Evolutionary conservation across 2,797 vertebrate species (phyloP), one percentile per base, ranked within the genome.

Genomic region (Margarornis squamiger): DNA sequence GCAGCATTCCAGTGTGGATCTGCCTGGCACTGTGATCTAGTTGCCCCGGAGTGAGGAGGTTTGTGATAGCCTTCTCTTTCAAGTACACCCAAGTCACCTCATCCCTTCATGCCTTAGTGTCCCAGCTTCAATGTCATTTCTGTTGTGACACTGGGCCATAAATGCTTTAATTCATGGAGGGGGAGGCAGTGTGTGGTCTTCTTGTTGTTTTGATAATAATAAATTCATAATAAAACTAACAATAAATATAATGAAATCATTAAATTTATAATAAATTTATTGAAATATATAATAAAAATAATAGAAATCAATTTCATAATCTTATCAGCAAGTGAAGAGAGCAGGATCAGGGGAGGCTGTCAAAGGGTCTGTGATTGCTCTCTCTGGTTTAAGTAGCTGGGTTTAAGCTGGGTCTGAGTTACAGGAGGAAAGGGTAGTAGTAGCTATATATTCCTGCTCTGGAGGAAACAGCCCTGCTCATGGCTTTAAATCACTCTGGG

Each of bases 401-500:
- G 17, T 57, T 81, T 24, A 49, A 52, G n/a, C 43, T n/a, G 27
- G 26, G 7, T 24, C 39, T 67, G 85, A 73, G 39, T 9, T 65
- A 21, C 2, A 89, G 34, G 43, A 88, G 72, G 43, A 45, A 36
- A 78, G 45, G 68, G 45, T 38, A 63, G 36, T 10, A 82, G 48
- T 6, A 78, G 52, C 74, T 92, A 48, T 48, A 23, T 41, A 11
- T 54, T 59, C 39, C 63, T 83, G 80, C 54, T 92, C 74, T 52
- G 86, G 59, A 86, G 92, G 90, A 67, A 88, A 81, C 49, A 92
- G 46, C 70, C 66, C 74, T 91, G 76, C 92, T 93, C 91, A 8
- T 70, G 93, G 66, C 70, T 88, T 96, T 81, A 82, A 96, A 96
- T 92, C 95, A 80, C 78, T 95, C 94, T 41, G 59, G 78, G 85